A percentile compares a stretch with the other conserved stretches of the same genome.
These are phyloP conservation scores for Ophraella communa DNA, from an alignment of 2,888 invertebrate genomes.

Conservation along the genomic window DNA sequence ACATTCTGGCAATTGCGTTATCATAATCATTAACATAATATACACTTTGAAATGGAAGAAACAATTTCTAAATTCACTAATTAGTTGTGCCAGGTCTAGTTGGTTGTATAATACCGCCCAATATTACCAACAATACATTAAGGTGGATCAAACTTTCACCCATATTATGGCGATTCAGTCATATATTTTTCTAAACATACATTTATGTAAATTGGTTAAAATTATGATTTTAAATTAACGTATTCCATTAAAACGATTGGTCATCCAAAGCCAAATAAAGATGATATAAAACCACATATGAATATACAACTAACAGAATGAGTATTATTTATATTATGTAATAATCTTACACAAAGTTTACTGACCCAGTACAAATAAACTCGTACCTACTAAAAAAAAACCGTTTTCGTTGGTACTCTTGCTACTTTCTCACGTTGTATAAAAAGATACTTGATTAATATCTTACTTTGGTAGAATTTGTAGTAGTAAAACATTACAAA, in stretches of 20 bases:
- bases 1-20: too few species aligned
- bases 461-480: too few species aligned
- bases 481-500: too few species aligned
- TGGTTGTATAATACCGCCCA: neutral
- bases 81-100: neutral
- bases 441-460: too few species aligned
- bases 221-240: neutral
- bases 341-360: neutral
- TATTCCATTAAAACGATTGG: neutral
- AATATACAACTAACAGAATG: neutral
- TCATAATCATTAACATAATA: too few species aligned
- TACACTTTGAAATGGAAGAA: too few species aligned
- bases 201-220: neutral
- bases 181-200: neutral
- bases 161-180: neutral
- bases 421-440: neutral
- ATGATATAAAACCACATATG: neutral
- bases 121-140: neutral
- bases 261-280: neutral
- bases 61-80: neutral
- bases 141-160: conserved; percentile 1
- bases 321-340: neutral
- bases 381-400: neutral
- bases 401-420: neutral
- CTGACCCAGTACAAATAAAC: neutral